These are phyloP conservation scores for Athalia cordata DNA, from an alignment of 2,888 invertebrate genomes.

Conservation along the genomic window DNA sequence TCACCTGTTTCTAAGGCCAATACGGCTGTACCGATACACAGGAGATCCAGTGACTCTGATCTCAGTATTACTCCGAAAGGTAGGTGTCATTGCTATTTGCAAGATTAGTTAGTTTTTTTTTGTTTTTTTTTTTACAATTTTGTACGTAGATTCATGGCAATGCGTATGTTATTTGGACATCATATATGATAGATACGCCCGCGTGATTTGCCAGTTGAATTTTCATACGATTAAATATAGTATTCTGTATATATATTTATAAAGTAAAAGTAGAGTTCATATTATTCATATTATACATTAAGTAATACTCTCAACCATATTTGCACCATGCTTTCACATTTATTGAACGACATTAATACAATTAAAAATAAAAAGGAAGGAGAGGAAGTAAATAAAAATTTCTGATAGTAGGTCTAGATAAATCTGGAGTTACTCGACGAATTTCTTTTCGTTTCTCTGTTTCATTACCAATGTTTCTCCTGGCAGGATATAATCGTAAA, in stretches of 20 bases:
- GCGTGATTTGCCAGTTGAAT: too few species aligned
- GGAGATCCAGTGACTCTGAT: conserved; percentile 95
- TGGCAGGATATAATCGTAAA: conserved; percentile 76
- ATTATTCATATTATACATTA: too few species aligned
- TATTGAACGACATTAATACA: too few species aligned
- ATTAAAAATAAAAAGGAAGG: too few species aligned
- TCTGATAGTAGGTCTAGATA: too few species aligned
- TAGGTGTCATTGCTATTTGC: conserved; percentile 69
- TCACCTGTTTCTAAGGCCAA: conserved; percentile 76
- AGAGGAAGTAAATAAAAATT: too few species aligned
- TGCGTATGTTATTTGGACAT: neutral
- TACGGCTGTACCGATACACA: conserved; percentile 75
- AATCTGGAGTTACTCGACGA: conserved; percentile 44
- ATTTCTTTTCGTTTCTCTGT: conserved; percentile 68
- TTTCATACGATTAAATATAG: too few species aligned
- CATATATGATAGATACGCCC: neutral
- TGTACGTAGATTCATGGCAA: neutral
- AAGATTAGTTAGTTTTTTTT: neutral
- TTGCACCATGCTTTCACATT: too few species aligned
- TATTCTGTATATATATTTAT: too few species aligned
- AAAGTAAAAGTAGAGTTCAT: too few species aligned
- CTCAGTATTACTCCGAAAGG: conserved; percentile 95
- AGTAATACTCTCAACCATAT: too few species aligned
- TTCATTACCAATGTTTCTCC: conserved; percentile 67
- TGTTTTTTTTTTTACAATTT: neutral